phyloP scores from a whole-genome alignment of 2,113 vertebrate species.

The Coreoperca whiteheadi region DNA sequence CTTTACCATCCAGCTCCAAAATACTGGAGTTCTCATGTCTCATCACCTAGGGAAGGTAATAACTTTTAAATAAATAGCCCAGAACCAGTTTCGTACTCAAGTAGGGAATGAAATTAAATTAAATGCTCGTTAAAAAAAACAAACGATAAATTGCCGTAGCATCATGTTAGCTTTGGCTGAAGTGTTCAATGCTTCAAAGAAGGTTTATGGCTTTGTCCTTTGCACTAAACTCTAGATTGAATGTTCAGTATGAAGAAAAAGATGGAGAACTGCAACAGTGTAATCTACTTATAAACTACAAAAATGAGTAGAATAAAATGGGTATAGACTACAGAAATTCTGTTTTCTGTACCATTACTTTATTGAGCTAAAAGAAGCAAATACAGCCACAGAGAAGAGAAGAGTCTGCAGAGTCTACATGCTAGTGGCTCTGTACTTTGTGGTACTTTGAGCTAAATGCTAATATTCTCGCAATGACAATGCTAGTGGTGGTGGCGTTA shows the following conservation, averaged over 20 bases:
- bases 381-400: too few relatives aligned
- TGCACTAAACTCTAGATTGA: too few relatives aligned
- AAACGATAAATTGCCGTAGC: neutral
- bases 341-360: neutral
- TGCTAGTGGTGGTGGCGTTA: too few relatives aligned
- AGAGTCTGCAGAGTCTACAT: too few relatives aligned
- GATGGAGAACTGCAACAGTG: neutral
- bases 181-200: neutral
- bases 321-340: neutral
- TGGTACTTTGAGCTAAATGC: too few relatives aligned
- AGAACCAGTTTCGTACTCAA: neutral
- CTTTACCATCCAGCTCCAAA: slow-evolving; percentile 89
- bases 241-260: neutral
- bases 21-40: slow-evolving; percentile 91
- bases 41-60: slow-evolving; percentile 87
- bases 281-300: neutral
- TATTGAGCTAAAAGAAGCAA: too few relatives aligned
- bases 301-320: neutral
- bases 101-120: neutral
- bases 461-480: too few relatives aligned
- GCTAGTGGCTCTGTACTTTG: too few relatives aligned
- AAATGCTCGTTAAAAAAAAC: neutral
- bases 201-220: slow-evolving; percentile 1
- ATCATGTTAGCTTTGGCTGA: neutral
- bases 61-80: neutral